Percentiles rank a stretch among this genome's conserved stretches.
Conservation (phyloP, 2,888 invertebrate genomes). For the Busseola fusca region DNA sequence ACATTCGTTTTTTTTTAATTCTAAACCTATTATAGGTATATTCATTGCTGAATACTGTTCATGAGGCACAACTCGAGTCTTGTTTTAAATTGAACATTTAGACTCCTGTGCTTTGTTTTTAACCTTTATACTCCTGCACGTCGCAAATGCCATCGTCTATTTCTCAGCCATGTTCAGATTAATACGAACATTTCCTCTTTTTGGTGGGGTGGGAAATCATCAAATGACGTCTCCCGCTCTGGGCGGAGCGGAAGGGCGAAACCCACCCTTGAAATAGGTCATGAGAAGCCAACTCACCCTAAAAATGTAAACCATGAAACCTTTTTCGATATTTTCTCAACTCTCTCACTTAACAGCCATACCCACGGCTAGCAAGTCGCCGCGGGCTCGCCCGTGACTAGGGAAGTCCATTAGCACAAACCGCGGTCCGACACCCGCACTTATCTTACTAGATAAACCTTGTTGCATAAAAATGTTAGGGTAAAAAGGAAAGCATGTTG, state of each 20-base stretch:
- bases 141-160: not conserved
- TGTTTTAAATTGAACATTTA: not conserved
- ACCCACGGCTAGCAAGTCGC: conserved; percentile 58
- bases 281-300: not conserved
- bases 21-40: not conserved
- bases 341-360: conserved; percentile 60
- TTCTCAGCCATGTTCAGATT: not conserved
- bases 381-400: conserved; percentile 67
- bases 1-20: not conserved
- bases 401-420: conserved; percentile 77
- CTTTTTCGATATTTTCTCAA: conserved; percentile 10
- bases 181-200: not conserved
- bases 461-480: conserved; percentile 48
- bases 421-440: conserved; percentile 46
- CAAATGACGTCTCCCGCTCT: no score
- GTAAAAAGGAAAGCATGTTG: conserved; percentile 18
- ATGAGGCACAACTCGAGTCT: not conserved
- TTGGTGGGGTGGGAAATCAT: no score
- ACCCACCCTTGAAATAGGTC: conserved; percentile 5
- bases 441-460: conserved; percentile 57
- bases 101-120: not conserved
- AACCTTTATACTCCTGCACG: not conserved
- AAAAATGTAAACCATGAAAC: conserved; percentile 9
- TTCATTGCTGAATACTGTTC: not conserved
- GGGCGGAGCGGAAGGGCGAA: no score